phyloP scores from a whole-genome alignment of 2,797 vertebrate species.

The Holocentrus rufus region DNA sequence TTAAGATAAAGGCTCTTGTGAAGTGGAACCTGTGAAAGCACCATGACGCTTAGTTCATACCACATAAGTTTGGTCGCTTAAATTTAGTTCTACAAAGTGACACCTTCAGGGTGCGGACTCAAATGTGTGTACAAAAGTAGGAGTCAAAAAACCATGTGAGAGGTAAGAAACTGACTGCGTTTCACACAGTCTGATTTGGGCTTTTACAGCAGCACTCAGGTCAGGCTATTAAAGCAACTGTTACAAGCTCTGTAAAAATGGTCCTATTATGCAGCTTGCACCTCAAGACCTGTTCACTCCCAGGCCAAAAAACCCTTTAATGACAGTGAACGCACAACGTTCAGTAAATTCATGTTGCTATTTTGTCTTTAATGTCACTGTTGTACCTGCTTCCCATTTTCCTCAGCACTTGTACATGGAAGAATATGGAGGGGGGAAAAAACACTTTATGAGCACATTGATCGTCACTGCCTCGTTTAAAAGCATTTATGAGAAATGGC shows the following conservation, averaged over 20 bases:
- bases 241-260: background rate
- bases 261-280: background rate
- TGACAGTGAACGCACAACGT: background rate
- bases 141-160: background rate
- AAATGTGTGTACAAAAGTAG: background rate
- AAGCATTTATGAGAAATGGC: conserved; percentile 20
- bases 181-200: no score
- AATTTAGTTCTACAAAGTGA: background rate
- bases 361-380: background rate
- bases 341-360: background rate
- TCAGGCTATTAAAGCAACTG: conserved; percentile 15
- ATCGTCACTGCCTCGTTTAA: background rate
- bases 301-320: background rate
- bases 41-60: background rate
- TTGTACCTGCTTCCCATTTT: background rate
- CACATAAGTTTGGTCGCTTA: background rate
- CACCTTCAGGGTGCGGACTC: background rate
- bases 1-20: no score
- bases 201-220: background rate
- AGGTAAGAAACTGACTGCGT: background rate
- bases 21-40: conserved; percentile 1
- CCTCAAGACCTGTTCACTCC: background rate
- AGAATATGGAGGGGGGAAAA: background rate
- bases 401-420: background rate
- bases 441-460: background rate